A percentile compares a stretch with the other conserved stretches of the same genome.
phyloP scores from a whole-genome alignment of 2,888 invertebrate species.

The Phymatocera aterrima region DNA sequence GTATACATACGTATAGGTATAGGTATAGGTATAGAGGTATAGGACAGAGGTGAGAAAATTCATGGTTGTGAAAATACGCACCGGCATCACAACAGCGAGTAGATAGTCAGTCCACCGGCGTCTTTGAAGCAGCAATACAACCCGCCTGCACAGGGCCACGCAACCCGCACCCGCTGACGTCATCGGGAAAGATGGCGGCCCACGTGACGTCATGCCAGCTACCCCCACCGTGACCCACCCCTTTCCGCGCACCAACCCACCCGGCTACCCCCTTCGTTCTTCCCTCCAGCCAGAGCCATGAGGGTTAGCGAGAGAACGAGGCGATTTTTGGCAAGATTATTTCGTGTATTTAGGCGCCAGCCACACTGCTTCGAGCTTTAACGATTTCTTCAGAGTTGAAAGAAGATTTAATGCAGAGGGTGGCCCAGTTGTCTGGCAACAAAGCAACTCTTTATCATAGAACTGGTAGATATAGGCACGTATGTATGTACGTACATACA shows the following conservation, averaged over 20 bases:
- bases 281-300: slow-evolving; percentile 25
- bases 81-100: slow-evolving; percentile 8
- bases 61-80: slow-evolving; percentile 35
- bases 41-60: too few species aligned
- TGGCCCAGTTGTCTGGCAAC: slow-evolving; percentile 45
- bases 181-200: slow-evolving; percentile 76
- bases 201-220: slow-evolving; percentile 72
- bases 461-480: too few species aligned
- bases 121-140: slow-evolving; percentile 31
- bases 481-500: not conserved
- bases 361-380: slow-evolving; percentile 41
- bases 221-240: slow-evolving; percentile 44
- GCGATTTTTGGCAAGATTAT: slow-evolving; percentile 46
- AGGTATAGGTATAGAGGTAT: too few species aligned
- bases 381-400: slow-evolving; percentile 46
- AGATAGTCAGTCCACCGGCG: not conserved
- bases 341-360: slow-evolving; percentile 45
- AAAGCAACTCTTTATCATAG: slow-evolving; percentile 46
- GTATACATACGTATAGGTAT: not conserved
- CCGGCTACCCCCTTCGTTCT: not conserved
- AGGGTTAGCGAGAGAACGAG: slow-evolving; percentile 41
- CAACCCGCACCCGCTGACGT: slow-evolving; percentile 72
- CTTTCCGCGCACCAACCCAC: not conserved
- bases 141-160: slow-evolving; percentile 9
- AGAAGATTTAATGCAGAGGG: slow-evolving; percentile 43